Conservation (phyloP, 2,888 invertebrate species). For the Aphidoletes aphidimyza region DNA sequence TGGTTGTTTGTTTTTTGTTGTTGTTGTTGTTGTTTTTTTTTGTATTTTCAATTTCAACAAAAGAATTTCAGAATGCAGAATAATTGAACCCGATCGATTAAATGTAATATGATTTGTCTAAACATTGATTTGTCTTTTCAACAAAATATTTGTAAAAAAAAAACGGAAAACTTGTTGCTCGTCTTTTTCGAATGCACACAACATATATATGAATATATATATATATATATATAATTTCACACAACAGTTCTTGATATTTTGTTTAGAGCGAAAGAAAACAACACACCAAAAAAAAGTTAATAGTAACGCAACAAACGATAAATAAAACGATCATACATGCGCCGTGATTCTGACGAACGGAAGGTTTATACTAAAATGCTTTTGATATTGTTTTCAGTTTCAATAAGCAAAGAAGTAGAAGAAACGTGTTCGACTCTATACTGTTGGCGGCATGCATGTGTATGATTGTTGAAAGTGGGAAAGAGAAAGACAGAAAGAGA, state of each 20-base stretch:
- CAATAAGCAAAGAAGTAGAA: constrained; percentile 54
- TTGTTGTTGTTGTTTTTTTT: too few species aligned
- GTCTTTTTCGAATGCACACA: too few species aligned
- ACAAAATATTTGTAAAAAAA: neutral
- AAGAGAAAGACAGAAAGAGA: too few species aligned
- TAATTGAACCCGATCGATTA: too few species aligned
- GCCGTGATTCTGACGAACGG: constrained; percentile 54
- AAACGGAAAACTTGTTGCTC: constrained; percentile 18
- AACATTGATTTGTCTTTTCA: neutral
- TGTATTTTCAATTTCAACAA: too few species aligned
- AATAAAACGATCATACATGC: constrained; percentile 52
- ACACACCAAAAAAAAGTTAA: constrained; percentile 53
- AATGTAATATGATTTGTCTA: neutral
- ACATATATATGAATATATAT: too few species aligned
- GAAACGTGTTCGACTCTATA: constrained; percentile 29
- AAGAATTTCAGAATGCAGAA: too few species aligned
- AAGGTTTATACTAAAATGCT: constrained; percentile 55
- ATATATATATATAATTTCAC: neutral
- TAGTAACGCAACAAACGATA: constrained; percentile 55
- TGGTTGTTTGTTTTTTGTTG: neutral
- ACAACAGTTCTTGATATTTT: constrained; percentile 27
- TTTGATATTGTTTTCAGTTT: constrained; percentile 55
- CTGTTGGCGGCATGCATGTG: neutral
- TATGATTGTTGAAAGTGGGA: too few species aligned
- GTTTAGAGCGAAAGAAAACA: constrained; percentile 46